Percentiles rank a stretch among this genome's conserved stretches.
phyloP scores from a whole-genome alignment of 2,113 vertebrate genomes.

The Rhipidura dahli region DNA sequence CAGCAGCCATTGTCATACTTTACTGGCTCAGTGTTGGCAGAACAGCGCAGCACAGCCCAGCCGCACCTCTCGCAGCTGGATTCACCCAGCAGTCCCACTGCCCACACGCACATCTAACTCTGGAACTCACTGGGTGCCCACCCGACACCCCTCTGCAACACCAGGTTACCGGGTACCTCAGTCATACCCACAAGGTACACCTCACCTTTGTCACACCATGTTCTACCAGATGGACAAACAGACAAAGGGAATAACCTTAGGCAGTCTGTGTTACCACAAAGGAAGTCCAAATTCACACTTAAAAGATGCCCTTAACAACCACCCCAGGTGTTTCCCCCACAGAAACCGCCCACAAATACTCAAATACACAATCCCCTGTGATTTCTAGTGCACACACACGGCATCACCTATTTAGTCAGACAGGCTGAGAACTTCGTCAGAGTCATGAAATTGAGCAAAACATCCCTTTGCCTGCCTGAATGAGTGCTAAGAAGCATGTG shows the following conservation, averaged over 20 bases:
- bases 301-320: not conserved
- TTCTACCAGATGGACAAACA: not conserved
- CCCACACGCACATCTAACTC: rapidly evolving
- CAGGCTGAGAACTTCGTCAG: not conserved
- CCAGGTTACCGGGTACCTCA: not conserved
- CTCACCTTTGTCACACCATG: not conserved
- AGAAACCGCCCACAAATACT: rapidly evolving
- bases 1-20: not conserved
- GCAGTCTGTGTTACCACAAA: not conserved
- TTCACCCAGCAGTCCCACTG: not conserved
- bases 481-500: not conserved
- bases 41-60: not conserved
- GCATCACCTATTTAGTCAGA: too few relatives aligned
- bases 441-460: not conserved
- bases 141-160: rapidly evolving
- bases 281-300: not conserved
- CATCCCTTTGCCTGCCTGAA: not conserved
- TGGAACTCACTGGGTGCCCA: not conserved
- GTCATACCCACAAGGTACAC: not conserved
- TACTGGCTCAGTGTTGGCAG: not conserved
- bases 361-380: rapidly evolving
- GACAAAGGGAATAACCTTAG: not conserved
- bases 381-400: rapidly evolving
- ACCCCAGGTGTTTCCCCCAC: not conserved
- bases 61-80: not conserved